phyloP scores from a whole-genome alignment of 1,140 invertebrate species.

The Aphelenchoides fujianensis region DNA sequence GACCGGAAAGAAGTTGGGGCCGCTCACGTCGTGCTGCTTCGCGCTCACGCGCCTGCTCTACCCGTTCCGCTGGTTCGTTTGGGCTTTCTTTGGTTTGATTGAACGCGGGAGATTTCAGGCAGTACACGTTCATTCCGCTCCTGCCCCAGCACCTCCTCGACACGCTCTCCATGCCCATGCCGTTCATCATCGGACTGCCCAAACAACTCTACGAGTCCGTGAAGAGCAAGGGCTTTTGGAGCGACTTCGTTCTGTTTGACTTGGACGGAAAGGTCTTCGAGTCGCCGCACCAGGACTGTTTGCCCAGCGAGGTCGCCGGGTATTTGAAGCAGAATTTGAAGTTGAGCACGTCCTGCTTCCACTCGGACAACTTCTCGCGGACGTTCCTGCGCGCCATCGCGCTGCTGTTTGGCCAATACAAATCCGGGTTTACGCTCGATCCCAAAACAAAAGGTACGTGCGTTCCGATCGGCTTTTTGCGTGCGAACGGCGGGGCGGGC shows the following conservation, averaged over 20 bases:
- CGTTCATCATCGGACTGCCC: conserved; percentile 14
- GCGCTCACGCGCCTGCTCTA: conserved; percentile 1
- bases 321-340: conserved; percentile 25
- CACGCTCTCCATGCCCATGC: background rate
- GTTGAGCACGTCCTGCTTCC: background rate
- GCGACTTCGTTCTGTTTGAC: conserved; percentile 11
- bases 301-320: background rate
- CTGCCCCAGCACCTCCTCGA: background rate
- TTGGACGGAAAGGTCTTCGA: conserved; percentile 11
- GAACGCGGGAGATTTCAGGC: background rate
- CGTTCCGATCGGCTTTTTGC: background rate
- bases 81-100: background rate
- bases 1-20: conserved; percentile 12
- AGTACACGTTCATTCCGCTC: background rate
- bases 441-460: conserved; percentile 18
- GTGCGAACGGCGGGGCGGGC: background rate
- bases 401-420: conserved; percentile 6
- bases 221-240: background rate
- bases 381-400: conserved; percentile 8
- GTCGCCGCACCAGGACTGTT: background rate
- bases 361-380: conserved; percentile 16
- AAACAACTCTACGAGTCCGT: background rate
- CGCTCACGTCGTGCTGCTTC: conserved; percentile 12
- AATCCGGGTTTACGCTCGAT: background rate
- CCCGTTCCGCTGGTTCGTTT: conserved; percentile 10